Evolutionary conservation across 2,113 vertebrate genomes (phyloP), one percentile per base, ranked within the genome.

Genomic region (Cacatua alba): DNA sequence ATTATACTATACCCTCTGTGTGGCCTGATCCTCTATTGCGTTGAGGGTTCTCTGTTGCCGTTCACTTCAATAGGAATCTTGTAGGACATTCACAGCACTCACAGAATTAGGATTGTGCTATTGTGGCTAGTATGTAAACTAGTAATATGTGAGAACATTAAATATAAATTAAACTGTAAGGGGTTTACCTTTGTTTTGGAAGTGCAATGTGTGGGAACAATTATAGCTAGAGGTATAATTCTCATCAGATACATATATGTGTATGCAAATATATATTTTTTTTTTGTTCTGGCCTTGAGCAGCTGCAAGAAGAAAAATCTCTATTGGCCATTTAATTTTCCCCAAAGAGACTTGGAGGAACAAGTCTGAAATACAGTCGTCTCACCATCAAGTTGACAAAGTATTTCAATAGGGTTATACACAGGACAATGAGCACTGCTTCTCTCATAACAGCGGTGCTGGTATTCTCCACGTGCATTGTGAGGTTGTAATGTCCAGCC

Each of bases 281-380:
- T 31, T 41, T 35, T 39, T 48, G 46, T 10, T 26, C 31, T 71
- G 70, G 16, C 20, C 37, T 68, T 76, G 13, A 64, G 35, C 6
- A 65, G 52, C 71, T 67, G 24, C 29, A 79, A 72, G 17, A 87
- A 52, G 28, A 44, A 87, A 92, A 94, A 53, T 10, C 9, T 68
- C 52, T 60, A 39, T 10, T 79, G 35, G 87, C 11, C 6, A 68
- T 72, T 93, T 82, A 10, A 4, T 86, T 95, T 93, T 92, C 44
- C 59, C 25, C 28, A 20, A 80, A 71, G 49, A 93, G n/a, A 93
- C 20, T 17, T 57, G n/a, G n/a, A 96, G 19, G 49, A 90, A 37
- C 31, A 75, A 20, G 33, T 59, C 26, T 19, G n/a, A 82, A 84
- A 49, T 60, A 41, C 24, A 78, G 21, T 63, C 11, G 29, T 81